Conservation (phyloP, 2,113 vertebrate genomes). For the Tinamus guttatus region DNA sequence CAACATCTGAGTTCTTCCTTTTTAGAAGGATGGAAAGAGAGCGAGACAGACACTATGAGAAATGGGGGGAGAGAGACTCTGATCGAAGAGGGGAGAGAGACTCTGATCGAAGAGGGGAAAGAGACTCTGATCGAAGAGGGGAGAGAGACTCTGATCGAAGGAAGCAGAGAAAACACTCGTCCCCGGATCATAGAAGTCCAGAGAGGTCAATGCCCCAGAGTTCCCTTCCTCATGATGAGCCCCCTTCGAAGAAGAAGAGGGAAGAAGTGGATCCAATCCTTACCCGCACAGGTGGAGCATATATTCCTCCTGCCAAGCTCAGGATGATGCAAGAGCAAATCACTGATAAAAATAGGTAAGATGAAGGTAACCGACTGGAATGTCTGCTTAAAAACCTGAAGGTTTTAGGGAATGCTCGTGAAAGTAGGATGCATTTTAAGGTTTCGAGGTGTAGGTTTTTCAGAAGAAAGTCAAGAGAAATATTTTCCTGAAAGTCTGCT, state of each 20-base stretch:
- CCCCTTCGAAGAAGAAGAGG: slow-evolving; percentile 91
- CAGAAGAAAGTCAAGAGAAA: background rate
- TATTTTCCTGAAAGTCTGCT: background rate
- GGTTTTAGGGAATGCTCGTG: background rate
- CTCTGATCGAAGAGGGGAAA: slow-evolving; percentile 77
- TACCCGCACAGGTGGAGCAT: slow-evolving; percentile 94
- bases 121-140: slow-evolving; percentile 79
- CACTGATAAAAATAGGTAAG: slow-evolving; percentile 95
- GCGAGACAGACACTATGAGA: slow-evolving; percentile 59
- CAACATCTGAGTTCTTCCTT: background rate
- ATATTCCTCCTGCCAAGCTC: slow-evolving; percentile 96
- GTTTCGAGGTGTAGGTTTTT: background rate
- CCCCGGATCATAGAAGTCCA: slow-evolving; percentile 76
- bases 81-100: too few species aligned
- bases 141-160: slow-evolving; percentile 81
- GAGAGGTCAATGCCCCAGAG: slow-evolving; percentile 48
- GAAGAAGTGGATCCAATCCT: slow-evolving; percentile 94
- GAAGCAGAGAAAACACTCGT: slow-evolving; percentile 81
- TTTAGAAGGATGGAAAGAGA: slow-evolving; percentile 59
- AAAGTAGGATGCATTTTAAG: background rate
- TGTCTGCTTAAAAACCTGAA: background rate
- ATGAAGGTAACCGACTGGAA: background rate
- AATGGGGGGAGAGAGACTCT: slow-evolving; percentile 78
- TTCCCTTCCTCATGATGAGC: slow-evolving; percentile 73
- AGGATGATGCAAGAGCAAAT: slow-evolving; percentile 98